These are phyloP conservation scores for Danionella dracula DNA, from an alignment of 2,797 vertebrate genomes.

Conservation along the genomic window DNA sequence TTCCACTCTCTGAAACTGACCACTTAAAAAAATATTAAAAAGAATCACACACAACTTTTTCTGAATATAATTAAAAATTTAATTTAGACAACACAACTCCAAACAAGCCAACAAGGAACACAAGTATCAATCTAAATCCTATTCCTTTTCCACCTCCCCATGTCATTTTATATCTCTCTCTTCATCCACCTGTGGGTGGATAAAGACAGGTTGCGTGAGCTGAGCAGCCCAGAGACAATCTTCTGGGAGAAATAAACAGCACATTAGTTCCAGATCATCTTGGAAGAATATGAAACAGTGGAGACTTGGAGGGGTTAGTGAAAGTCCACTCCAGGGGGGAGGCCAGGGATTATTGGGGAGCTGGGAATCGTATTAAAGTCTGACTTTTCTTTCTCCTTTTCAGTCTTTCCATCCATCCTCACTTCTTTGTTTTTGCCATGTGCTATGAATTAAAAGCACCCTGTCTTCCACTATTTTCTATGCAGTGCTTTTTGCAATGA, in stretches of 20 bases:
- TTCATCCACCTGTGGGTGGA: constrained; percentile 49
- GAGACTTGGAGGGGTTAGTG: constrained; percentile 49
- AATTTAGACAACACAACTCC: too few relatives aligned
- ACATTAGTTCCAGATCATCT: constrained; percentile 64
- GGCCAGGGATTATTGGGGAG: constrained; percentile 54
- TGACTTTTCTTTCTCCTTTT: constrained; percentile 21
- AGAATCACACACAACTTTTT: too few relatives aligned
- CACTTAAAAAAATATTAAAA: constrained; percentile 30
- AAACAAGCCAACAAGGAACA: constrained; percentile 33
- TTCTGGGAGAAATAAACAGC: constrained; percentile 63
- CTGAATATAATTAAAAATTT: too few relatives aligned
- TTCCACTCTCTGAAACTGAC: too few relatives aligned
- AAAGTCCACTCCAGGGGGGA: constrained; percentile 51
- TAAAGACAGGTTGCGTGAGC: constrained; percentile 57
- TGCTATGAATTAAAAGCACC: constrained; percentile 53
- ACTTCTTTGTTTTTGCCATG: constrained; percentile 51
- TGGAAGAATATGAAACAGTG: constrained; percentile 59
- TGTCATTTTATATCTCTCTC: neutral
- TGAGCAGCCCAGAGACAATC: constrained; percentile 49
- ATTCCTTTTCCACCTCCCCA: neutral
- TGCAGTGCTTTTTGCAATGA: constrained; percentile 46
- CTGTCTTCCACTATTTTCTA: constrained; percentile 37
- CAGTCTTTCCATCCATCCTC: constrained; percentile 35
- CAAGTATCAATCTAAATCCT: constrained; percentile 4
- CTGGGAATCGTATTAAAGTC: constrained; percentile 51